Evolutionary conservation across 2,888 invertebrate genomes (phyloP), one percentile per base, ranked within the genome.

Genomic region (Zygaena filipendulae): DNA sequence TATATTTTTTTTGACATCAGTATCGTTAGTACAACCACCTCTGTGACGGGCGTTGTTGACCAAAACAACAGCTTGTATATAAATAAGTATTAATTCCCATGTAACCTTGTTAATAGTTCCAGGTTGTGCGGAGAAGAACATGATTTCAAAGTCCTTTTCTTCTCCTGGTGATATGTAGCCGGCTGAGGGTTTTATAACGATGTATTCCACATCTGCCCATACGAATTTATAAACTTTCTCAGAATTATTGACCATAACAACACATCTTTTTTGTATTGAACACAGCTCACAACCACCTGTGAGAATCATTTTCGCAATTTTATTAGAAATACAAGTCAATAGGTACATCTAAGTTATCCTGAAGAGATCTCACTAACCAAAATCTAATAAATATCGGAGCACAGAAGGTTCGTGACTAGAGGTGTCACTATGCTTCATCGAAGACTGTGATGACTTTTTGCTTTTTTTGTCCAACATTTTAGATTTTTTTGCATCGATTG

Each of bases 111-210:
- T 49, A 23, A 75, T 36, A 9, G 26, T 24, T 3, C 66, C 36
- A 6, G 71, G 71, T 25, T 60, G 52, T 9, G 43, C 39, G 13
- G 71, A 58, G 35, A 58, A 68, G 39, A 75, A 79, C 35, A 61
- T 55, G 13, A 79, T 56, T 49, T 77, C 74, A 20, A 79, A 39
- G 44, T 79, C 77, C 35, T 79, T 79, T 42, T 79, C 79, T 59
- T 79, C 79, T 2, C 67, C 72, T 0, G 79, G 79, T 2, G 72
- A 72, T 42, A 79, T 74, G 29, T 66, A 77, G 1, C 79, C 79
- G n/a, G 59, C 36, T 0, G 66, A 62, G 0, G 79, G 79, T 38
- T 60, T 74, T 6, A 72, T 53, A 12, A 68, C 45, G 22, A 79
- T 32, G 29, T 47, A 35, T 3, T 68, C 67, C n/a, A 54, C 44